Evolutionary conservation across 1,140 invertebrate genomes (phyloP), one percentile per base, ranked within the genome.

Genomic region (Mycetomoellerius zeteki): DNA sequence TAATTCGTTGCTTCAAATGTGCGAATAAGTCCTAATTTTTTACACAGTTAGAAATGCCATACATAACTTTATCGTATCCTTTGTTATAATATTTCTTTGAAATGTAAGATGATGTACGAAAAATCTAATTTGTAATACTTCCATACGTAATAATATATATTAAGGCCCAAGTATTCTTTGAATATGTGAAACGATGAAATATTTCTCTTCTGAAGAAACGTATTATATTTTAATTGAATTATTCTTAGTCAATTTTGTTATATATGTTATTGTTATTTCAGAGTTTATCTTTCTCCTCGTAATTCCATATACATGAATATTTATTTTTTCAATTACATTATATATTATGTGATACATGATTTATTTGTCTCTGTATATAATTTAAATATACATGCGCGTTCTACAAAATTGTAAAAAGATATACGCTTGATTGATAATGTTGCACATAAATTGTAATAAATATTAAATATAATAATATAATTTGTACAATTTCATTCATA

Each of bases 1-100:
- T 82, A 99, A 99, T 96, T 97, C 98, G 8, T 96, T 99, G 60
- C 96, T 99, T n/a, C 97, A 98, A 94, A 98, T 99, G 97, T 96
- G 96, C 50, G 97, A 97, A 95, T 92, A 85, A 88, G 62, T 33
- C 65, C 50, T 21, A 88, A 62, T 56, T 54, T 56, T 54, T 87
- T 77, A 88, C 19, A 24, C 47, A 78, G 67, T 69, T 82, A 47
- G 21, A 47, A 37, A 69, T 67, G 85, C 85, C 67, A 54, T 90
- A 89, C 81, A 27, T 84, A 88, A 90, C 84, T 88, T 86, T 85
- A 85, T 90, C 91, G 81, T 93, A 91, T 92, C 86, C 91, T 93
- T 87, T 91, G 2, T 87, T 87, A 43, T 91, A 88, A 88, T 92
- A 88, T 87, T 92, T 62, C 71, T 89, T 82, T 87, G 72, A 47